phyloP scores from a whole-genome alignment of 2,113 vertebrate species.

The Protomyctophum bolini region DNA sequence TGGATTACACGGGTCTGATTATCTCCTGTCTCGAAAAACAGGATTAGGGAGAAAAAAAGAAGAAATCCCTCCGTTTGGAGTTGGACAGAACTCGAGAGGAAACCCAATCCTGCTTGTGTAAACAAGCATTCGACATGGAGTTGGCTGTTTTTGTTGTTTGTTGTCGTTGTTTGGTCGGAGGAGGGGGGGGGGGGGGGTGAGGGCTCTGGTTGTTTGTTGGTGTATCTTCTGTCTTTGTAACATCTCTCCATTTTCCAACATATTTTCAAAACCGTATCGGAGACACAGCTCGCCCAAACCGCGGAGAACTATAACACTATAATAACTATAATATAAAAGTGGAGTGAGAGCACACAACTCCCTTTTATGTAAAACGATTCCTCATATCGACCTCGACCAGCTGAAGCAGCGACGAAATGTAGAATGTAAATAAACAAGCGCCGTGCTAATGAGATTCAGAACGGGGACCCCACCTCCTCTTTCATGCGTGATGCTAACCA shows the following conservation, averaged over 20 bases:
- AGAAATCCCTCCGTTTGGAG: slow-evolving; percentile 17
- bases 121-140: slow-evolving; percentile 44
- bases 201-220: slow-evolving; percentile 37
- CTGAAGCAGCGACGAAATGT: not conserved
- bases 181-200: slow-evolving; percentile 15
- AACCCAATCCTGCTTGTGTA: slow-evolving; percentile 23
- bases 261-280: not conserved
- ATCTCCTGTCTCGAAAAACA: not conserved
- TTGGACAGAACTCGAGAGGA: slow-evolving; percentile 15
- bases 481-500: slow-evolving; percentile 42
- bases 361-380: slow-evolving; percentile 18
- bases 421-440: slow-evolving; percentile 21
- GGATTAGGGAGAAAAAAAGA: not conserved
- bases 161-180: slow-evolving; percentile 41
- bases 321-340: too few relatives aligned
- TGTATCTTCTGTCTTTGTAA: slow-evolving; percentile 13
- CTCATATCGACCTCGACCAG: not conserved
- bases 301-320: slow-evolving; percentile 31
- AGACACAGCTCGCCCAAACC: slow-evolving; percentile 41
- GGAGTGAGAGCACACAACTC: slow-evolving; percentile 6
- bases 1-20: slow-evolving; percentile 4
- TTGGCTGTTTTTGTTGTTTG: slow-evolving; percentile 49
- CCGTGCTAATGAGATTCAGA: slow-evolving; percentile 30
- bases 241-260: too few relatives aligned
- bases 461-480: slow-evolving; percentile 22